Evolutionary conservation across 2,113 vertebrate species (phyloP), one percentile per base, ranked within the genome.

Genomic region (Megaceryle torquata): DNA sequence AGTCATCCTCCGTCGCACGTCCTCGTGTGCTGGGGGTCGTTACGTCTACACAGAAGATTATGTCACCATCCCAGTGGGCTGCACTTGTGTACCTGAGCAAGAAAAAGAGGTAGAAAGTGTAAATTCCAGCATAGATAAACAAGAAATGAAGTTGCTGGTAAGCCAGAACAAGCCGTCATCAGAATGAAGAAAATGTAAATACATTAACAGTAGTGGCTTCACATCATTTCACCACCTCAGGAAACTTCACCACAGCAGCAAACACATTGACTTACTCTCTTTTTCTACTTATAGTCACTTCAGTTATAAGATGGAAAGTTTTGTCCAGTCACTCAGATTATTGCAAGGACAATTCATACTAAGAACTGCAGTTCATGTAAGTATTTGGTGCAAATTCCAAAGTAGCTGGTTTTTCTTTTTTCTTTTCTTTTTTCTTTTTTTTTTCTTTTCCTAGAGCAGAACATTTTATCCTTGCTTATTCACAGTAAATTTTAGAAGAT

Each of bases 51-150:
- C 96, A 0, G 99, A 99, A 96, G 97, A 98, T 82, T 99, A 99
- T 5, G 97, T 99, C 69, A 99, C 99, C 16, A 91, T 99, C 35
- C 97, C 99, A 0, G 99, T 99, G 94, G 99, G 99, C 8, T 99
- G 99, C 98, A 99, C 99, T 12, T 99, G 99, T 15, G 98, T 99
- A 15, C 98, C 99, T 0, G 96, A 97, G 88, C 93, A 88, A 15
- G 97, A 97, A 6, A 92, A 96, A 20, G 98, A 91, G 35, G 33
- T 69, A 0, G 96, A 96, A 39, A 95, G 65, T 2, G 60, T 77
- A 51, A 98, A 98, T 78, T 98, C 98, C 96, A 99, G 98, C 87
- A 91, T 98, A 61, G 97, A 98, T 60, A 98, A 98, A 88, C 94
- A 93, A 43, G 96, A 90, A 26, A 80, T 97, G 61, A 98, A 98